Percentiles rank a stretch among this genome's conserved stretches.
Evolutionary conservation across 1,140 invertebrate genomes (phyloP).

Genomic region (Vanessa atalanta): DNA sequence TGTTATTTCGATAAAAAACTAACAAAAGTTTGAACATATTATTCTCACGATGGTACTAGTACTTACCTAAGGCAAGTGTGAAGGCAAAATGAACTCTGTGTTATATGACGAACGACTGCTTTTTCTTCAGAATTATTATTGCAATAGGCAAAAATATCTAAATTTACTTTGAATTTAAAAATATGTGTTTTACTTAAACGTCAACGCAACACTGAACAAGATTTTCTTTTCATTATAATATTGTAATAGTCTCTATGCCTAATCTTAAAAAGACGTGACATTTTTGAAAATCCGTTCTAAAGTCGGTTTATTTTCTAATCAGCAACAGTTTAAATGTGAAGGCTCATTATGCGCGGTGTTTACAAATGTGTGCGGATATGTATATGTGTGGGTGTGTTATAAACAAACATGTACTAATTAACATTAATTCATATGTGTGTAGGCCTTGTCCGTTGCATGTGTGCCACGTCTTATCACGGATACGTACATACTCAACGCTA

Average conservation of each 20-base stretch:
- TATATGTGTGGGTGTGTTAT: slow-evolving; percentile 56
- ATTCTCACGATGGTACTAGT: slow-evolving; percentile 66
- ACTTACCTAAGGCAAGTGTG: slow-evolving; percentile 54
- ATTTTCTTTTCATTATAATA: slow-evolving; percentile 3
- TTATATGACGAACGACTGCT: slow-evolving; percentile 7
- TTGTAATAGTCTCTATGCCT: slow-evolving; percentile 12
- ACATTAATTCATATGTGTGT: slow-evolving; percentile 72
- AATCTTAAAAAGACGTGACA: slow-evolving; percentile 30
- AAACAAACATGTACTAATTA: slow-evolving; percentile 74
- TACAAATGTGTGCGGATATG: slow-evolving; percentile 45
- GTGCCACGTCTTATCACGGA: slow-evolving; percentile 59
- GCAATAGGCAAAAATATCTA: neutral
- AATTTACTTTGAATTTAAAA: neutral
- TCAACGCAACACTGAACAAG: neutral
- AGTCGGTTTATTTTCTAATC: slow-evolving; percentile 61
- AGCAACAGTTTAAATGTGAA: slow-evolving; percentile 59
- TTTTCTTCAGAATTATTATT: neutral
- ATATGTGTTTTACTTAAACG: neutral
- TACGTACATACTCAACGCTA: slow-evolving; percentile 49
- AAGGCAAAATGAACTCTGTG: slow-evolving; percentile 44
- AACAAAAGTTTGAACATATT: slow-evolving; percentile 67
- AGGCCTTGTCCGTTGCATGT: slow-evolving; percentile 59
- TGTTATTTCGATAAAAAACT: slow-evolving; percentile 72
- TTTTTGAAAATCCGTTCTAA: slow-evolving; percentile 40
- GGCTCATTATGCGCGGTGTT: slow-evolving; percentile 53